These are phyloP conservation scores for Lycophotia porphyrea DNA, from an alignment of 2,888 invertebrate genomes.

Conservation along the genomic window DNA sequence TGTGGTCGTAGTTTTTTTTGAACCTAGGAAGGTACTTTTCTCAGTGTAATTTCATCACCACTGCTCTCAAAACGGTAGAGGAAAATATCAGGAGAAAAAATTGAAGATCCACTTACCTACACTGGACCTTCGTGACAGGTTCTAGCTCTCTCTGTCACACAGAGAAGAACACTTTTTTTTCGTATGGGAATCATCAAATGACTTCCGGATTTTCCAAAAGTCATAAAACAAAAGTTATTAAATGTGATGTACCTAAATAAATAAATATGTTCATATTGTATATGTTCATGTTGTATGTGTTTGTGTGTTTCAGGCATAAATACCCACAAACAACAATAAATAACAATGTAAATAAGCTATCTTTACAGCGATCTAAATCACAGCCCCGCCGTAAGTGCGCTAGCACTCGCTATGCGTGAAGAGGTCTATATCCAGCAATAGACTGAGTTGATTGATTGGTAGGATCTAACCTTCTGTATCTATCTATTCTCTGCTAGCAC, in stretches of 20 bases:
- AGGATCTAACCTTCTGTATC: constrained; percentile 21
- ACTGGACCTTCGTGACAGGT: neutral
- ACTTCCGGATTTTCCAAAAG: no score
- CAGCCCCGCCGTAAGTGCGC: neutral
- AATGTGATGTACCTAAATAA: no score
- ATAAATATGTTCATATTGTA: no score
- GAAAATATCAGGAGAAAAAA: neutral
- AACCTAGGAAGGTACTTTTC: neutral
- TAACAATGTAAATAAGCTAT: no score
- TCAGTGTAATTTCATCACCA: neutral
- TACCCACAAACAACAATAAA: no score
- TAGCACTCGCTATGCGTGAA: neutral
- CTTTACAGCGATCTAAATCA: no score
- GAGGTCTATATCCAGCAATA: neutral
- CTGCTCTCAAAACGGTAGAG: neutral
- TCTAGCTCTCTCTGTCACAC: no score
- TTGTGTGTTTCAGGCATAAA: no score
- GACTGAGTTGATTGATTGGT: neutral
- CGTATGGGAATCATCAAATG: no score
- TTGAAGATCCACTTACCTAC: neutral
- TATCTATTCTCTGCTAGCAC: neutral
- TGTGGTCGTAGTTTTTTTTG: neutral
- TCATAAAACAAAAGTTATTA: no score
- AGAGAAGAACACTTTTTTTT: no score
- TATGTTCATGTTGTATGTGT: no score